Evolutionary conservation across 2,113 vertebrate species (phyloP), one percentile per base, ranked within the genome.

Genomic region (Felis chaus): DNA sequence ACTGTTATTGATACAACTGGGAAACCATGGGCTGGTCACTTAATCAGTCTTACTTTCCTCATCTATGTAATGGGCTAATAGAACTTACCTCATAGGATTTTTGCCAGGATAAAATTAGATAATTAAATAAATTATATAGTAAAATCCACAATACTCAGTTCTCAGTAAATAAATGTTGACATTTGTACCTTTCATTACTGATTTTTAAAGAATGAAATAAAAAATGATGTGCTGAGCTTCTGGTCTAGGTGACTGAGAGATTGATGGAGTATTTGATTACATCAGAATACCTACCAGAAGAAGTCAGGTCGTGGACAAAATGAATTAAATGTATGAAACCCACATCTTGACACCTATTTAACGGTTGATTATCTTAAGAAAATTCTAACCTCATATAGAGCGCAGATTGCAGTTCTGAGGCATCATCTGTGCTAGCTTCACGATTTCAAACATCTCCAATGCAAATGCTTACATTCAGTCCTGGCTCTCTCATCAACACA

Each of bases 401-500:
- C 33, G 0, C 0, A 65, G 65, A n/a, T 9, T 50, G 2, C 16
- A 55, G 12, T 87, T 89, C 25, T 83, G 14, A 71, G 50, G 27
- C 86, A 27, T 61, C 55, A 36, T 79, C 31, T 53, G 13, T 71
- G 50, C 31, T 69, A 27, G 27, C 79, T 9, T 69, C n/a, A 68
- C 69, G 39, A 89, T 90, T 96, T 71, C 11, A 1, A 69, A 84
- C 4, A 45, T 74, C 55, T 76, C 66, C 84, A 89, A 2, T 10
- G 31, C 61, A 83, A 95, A 50, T 76, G 27, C 65, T 92, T 33
- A 91, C 36, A 79, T 94, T 71, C 48, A 53, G 23, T 61, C 19
- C 41, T 41, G 21, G 94, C 87, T 92, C 79, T 89, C n/a, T 82
- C 95, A 80, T 90, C 74, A 97, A 74, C 69, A 29, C n/a, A 68